These are phyloP conservation scores for Lepilemur ruficaudatus DNA, from an alignment of 2,797 vertebrate species.

Conservation along the genomic window DNA sequence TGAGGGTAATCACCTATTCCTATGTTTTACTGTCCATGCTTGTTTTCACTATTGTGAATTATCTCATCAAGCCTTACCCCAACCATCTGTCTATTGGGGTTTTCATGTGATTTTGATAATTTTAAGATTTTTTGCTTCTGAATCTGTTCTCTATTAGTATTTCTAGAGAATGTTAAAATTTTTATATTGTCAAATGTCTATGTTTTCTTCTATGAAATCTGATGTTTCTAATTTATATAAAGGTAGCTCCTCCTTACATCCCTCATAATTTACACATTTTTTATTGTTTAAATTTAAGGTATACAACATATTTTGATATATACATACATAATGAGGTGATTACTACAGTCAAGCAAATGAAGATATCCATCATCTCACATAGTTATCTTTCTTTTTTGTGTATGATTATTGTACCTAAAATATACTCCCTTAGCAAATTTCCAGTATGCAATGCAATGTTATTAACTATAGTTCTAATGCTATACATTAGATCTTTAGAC, in stretches of 20 bases:
- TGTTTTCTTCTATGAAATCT: not conserved
- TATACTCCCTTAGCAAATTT: not conserved
- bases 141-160: not conserved
- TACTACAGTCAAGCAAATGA: not conserved
- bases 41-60: not conserved
- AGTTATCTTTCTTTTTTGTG: not conserved
- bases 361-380: not conserved
- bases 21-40: not conserved
- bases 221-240: not conserved
- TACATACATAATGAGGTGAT: not conserved
- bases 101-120: not conserved
- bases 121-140: not conserved
- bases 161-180: not conserved
- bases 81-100: not conserved
- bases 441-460: not conserved
- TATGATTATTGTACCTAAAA: not conserved
- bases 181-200: not conserved
- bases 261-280: not conserved
- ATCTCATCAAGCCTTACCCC: not conserved
- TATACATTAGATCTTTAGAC: not conserved
- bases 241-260: not conserved
- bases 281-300: not conserved
- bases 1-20: not conserved
- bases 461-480: not conserved
- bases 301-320: not conserved